Conservation (phyloP, 1,140 invertebrate species). For the Plodia interpunctella region DNA sequence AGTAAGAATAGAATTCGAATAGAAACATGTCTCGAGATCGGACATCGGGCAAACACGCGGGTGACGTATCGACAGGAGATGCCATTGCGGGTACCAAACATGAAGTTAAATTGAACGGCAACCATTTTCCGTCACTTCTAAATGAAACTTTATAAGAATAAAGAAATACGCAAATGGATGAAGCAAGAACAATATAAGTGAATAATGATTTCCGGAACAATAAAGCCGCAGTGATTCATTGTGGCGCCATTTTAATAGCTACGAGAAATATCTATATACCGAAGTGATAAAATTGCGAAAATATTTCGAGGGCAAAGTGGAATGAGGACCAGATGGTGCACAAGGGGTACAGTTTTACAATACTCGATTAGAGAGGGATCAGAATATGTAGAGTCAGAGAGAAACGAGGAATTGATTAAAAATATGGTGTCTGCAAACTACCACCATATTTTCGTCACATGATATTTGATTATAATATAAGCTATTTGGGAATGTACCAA, state of each 20-base stretch:
- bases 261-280: background rate
- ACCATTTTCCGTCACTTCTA: background rate
- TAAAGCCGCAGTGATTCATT: conserved; percentile 5
- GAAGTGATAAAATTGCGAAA: conserved; percentile 18
- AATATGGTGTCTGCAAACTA: too few relatives aligned
- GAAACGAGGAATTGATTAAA: too few relatives aligned
- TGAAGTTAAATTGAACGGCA: background rate
- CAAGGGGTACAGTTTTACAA: too few relatives aligned
- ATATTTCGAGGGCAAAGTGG: background rate
- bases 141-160: background rate
- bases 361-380: too few relatives aligned
- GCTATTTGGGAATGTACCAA: too few relatives aligned
- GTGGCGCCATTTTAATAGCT: background rate
- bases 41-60: conserved; percentile 13
- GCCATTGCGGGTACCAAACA: background rate
- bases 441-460: too few relatives aligned
- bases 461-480: too few relatives aligned
- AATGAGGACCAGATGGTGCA: background rate
- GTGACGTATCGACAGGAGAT: conserved; percentile 24
- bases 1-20: conserved; percentile 17
- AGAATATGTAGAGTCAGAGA: too few relatives aligned
- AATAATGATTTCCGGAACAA: background rate
- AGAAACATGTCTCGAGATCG: conserved; percentile 18
- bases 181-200: background rate
- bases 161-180: background rate